phyloP scores from a whole-genome alignment of 2,113 vertebrate species.

The Sylvilagus bachmani region DNA sequence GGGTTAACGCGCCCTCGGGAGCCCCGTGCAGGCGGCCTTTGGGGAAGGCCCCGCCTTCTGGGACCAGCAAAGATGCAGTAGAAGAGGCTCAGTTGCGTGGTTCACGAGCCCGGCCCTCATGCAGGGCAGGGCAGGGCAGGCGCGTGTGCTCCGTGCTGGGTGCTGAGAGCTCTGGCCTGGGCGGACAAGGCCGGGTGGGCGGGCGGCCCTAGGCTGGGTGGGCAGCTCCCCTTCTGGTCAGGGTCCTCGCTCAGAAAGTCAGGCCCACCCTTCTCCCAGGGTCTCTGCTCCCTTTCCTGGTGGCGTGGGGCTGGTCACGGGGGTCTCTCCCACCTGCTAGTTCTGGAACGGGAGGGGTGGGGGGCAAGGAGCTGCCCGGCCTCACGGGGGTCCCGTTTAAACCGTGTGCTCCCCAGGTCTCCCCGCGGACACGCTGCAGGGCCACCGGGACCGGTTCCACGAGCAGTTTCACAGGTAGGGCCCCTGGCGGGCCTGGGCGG shows the following conservation, averaged over 20 bases:
- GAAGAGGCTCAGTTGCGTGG: no score
- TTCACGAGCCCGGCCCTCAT: no score
- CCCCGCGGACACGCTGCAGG: constrained; percentile 95
- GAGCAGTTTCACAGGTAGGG: constrained; percentile 97
- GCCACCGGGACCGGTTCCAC: constrained; percentile 97
- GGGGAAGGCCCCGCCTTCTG: no score
- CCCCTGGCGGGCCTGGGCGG: rapidly evolving
- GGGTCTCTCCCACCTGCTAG: rapidly evolving
- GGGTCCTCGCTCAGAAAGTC: background rate
- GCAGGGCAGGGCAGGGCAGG: no score
- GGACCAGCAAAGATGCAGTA: no score
- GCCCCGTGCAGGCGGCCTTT: no score
- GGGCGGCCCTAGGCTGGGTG: no score
- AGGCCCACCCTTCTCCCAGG: background rate
- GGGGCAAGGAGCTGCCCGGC: no score
- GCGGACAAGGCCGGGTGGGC: no score
- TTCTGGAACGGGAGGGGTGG: background rate
- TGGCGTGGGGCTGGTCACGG: background rate
- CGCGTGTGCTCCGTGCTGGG: no score
- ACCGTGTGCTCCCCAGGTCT: constrained; percentile 89
- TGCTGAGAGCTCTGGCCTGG: no score
- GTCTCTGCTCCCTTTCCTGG: background rate
- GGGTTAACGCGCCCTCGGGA: no score
- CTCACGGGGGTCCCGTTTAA: background rate
- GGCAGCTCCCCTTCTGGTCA: background rate